Conservation (phyloP, 2,888 invertebrate species). For the Caenorhabditis sulstoni region DNA sequence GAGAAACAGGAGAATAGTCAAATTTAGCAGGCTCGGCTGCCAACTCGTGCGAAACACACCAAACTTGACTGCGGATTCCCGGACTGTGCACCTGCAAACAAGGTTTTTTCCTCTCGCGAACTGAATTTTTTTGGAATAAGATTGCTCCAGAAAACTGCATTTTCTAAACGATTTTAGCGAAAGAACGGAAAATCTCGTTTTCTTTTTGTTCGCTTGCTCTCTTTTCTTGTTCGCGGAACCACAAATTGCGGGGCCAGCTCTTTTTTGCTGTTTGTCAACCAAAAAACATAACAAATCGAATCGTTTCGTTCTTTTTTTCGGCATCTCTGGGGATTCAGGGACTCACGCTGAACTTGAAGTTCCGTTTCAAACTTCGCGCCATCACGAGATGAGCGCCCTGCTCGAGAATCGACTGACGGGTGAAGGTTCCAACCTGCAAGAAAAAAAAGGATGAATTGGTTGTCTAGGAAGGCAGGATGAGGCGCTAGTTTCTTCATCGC, state of each 20-base stretch:
- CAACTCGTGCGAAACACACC: constrained; percentile 33
- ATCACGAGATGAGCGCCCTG: constrained; percentile 49
- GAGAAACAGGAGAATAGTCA: constrained; percentile 37
- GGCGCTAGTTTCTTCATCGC: no score
- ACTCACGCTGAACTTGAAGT: constrained; percentile 46
- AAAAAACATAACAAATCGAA: constrained; percentile 17
- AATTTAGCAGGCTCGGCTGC: constrained; percentile 58
- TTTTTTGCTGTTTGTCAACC: constrained; percentile 8
- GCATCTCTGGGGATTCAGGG: background rate
- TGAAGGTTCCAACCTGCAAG: constrained; percentile 47
- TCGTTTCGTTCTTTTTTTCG: background rate
- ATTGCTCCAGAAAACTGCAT: no score
- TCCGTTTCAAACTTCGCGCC: constrained; percentile 42
- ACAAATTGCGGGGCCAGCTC: background rate
- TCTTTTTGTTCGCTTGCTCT: background rate
- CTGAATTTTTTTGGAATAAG: background rate
- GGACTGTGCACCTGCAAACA: constrained; percentile 52
- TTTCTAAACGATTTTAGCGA: background rate
- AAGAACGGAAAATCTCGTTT: background rate
- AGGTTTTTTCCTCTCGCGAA: background rate
- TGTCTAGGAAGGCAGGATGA: no score
- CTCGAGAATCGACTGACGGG: constrained; percentile 35
- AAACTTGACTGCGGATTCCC: constrained; percentile 26
- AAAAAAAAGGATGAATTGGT: background rate
- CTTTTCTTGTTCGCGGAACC: no score